Conservation (phyloP, 2,113 vertebrate genomes). For the Calidris pygmaea region DNA sequence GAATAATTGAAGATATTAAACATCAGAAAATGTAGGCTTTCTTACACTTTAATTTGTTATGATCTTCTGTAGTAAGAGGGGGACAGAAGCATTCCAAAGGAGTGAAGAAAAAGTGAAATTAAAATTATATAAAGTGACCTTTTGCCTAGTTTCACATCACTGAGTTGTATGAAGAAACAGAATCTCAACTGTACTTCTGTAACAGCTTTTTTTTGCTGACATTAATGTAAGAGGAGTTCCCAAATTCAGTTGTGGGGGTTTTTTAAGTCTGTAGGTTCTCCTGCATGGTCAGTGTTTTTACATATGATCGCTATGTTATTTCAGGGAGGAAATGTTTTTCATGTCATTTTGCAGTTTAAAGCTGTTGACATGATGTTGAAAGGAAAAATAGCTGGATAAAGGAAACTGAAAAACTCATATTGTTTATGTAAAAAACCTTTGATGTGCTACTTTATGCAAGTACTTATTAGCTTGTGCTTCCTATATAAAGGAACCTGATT, state of each 20-base stretch:
- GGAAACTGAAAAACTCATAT: neutral
- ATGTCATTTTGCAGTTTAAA: neutral
- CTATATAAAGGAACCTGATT: neutral
- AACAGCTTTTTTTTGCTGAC: neutral
- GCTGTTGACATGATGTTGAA: neutral
- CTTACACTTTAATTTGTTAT: neutral
- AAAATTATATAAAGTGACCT: neutral
- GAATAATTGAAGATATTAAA: neutral
- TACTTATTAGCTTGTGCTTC: neutral
- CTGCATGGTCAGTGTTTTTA: neutral
- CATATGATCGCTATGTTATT: neutral
- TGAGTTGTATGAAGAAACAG: neutral
- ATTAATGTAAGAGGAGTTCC: neutral
- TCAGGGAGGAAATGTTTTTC: neutral
- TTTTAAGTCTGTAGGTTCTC: neutral
- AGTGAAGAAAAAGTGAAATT: neutral
- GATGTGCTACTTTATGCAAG: neutral
- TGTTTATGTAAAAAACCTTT: neutral
- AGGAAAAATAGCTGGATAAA: neutral
- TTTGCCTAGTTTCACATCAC: neutral
- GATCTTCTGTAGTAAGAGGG: neutral
- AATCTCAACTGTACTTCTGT: accelerated
- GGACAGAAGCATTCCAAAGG: neutral
- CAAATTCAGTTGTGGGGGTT: neutral
- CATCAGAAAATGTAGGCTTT: neutral